phyloP scores from a whole-genome alignment of 2,113 vertebrate species.

The Aptenodytes forsteri region DNA sequence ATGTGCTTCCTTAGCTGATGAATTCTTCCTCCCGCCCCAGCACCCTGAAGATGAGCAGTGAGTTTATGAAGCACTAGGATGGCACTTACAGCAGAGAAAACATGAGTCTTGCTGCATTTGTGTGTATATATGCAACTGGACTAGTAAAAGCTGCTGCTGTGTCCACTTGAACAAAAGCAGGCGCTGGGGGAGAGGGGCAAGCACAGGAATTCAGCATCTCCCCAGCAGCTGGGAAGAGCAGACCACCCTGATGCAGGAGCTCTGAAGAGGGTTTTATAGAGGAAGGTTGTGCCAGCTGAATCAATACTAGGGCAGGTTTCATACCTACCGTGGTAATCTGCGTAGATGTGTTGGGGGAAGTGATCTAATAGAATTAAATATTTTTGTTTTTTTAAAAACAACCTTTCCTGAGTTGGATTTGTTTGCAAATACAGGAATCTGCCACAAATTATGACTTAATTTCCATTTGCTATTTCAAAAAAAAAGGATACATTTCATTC shows the following conservation, averaged over 20 bases:
- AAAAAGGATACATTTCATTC: background rate
- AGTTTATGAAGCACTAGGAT: background rate
- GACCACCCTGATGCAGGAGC: conserved; percentile 41
- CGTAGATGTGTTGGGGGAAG: background rate
- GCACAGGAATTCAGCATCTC: conserved; percentile 7
- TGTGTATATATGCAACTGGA: background rate
- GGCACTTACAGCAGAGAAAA: background rate
- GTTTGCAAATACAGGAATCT: background rate
- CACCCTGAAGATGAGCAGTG: background rate
- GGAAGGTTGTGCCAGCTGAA: conserved; percentile 40
- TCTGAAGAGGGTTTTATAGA: background rate
- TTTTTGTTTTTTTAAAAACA: background rate
- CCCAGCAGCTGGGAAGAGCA: conserved; percentile 1
- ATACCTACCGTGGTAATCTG: background rate
- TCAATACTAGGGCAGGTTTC: conserved; percentile 44
- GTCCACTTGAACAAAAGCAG: background rate
- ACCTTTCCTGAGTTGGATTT: background rate
- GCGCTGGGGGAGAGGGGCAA: background rate
- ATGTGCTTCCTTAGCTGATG: background rate
- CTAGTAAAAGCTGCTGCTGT: background rate
- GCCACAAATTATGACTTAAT: background rate
- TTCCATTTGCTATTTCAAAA: background rate
- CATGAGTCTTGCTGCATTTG: background rate
- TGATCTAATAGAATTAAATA: background rate
- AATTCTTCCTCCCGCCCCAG: background rate